phyloP scores from a whole-genome alignment of 2,113 vertebrate species.

The Melanerpes formicivorus region DNA sequence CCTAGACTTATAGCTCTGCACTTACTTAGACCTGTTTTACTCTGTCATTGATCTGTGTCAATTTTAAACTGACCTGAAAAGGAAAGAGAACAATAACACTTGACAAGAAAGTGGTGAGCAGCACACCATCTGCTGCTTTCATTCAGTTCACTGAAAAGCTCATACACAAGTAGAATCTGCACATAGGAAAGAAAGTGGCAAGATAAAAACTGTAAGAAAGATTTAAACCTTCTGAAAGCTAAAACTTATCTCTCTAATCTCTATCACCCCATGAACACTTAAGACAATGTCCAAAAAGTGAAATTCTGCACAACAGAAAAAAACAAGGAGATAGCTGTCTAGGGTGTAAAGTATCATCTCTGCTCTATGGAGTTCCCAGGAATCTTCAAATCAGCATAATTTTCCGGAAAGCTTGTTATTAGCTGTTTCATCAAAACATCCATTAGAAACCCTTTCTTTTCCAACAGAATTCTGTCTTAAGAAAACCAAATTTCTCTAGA shows the following conservation, averaged over 20 bases:
- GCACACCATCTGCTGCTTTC: not conserved
- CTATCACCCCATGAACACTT: rapidly evolving
- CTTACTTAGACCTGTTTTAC: not conserved
- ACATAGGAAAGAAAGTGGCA: not conserved
- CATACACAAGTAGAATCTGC: not conserved
- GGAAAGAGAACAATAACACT: not conserved
- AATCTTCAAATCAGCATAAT: not conserved
- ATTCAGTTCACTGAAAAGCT: too few species aligned
- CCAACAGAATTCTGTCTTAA: not conserved
- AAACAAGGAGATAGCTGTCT: not conserved
- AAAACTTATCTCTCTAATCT: not conserved
- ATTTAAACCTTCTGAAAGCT: not conserved
- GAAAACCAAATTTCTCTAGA: not conserved
- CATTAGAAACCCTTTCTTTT: not conserved
- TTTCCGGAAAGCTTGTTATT: not conserved
- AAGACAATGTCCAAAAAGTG: not conserved
- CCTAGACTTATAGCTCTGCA: not conserved
- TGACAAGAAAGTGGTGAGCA: not conserved
- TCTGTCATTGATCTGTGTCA: not conserved
- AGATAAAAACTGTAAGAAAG: not conserved
- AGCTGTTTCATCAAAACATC: not conserved
- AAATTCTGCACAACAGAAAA: not conserved
- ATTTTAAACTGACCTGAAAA: not conserved
- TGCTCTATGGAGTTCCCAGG: not conserved
- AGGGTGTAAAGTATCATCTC: not conserved